Conservation (phyloP, 92 coral and sea anemone species). For the Muricea muricata region DNA sequence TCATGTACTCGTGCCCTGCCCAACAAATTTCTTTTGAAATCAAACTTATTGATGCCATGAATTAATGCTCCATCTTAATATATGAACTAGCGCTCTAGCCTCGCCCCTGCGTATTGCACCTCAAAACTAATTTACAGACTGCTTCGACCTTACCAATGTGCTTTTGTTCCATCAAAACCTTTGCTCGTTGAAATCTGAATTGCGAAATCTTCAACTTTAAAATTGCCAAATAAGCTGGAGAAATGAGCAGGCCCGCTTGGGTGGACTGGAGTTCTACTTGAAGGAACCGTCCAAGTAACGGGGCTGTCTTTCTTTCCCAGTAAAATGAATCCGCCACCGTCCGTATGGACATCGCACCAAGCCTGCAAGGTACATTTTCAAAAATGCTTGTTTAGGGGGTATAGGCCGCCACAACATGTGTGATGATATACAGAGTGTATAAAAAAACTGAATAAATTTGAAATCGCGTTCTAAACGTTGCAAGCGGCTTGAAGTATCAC, state of each 20-base stretch:
- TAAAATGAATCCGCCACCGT: slow-evolving; percentile 15
- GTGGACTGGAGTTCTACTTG: neutral
- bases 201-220: slow-evolving; percentile 4
- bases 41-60: neutral
- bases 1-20: too few relatives aligned
- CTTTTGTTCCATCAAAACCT: neutral
- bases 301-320: slow-evolving; percentile 15
- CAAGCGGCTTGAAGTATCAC: too few relatives aligned
- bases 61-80: neutral
- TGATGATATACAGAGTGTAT: neutral
- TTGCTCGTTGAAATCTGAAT: neutral
- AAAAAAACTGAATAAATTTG: too few relatives aligned
- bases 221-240: slow-evolving; percentile 4
- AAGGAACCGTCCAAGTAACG: neutral
- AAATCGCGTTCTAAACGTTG: too few relatives aligned
- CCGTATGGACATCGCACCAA: too few relatives aligned
- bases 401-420: neutral
- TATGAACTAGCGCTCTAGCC: too few relatives aligned
- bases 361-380: too few relatives aligned
- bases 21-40: too few relatives aligned
- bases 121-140: too few relatives aligned
- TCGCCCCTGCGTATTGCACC: too few relatives aligned
- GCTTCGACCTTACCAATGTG: slow-evolving; percentile 10
- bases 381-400: neutral
- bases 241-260: slow-evolving; percentile 12